These are phyloP conservation scores for Tursiops truncatus DNA, from an alignment of 2,113 vertebrate genomes.

Conservation along the genomic window DNA sequence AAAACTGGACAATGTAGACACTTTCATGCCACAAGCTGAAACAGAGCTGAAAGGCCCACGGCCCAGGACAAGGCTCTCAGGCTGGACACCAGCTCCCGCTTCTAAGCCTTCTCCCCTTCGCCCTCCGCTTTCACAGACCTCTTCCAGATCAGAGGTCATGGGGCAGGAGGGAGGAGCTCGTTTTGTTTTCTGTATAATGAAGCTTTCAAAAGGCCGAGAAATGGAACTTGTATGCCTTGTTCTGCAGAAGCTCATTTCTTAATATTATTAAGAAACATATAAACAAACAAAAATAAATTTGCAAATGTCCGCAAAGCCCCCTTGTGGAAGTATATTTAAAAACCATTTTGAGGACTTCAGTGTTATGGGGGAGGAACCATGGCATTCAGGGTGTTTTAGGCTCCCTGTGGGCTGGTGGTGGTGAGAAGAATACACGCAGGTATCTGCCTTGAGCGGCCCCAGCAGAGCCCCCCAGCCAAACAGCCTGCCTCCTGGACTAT, in stretches of 20 bases:
- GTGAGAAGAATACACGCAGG: fast-evolving
- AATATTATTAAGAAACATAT: constrained; percentile 55
- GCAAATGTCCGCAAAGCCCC: constrained; percentile 82
- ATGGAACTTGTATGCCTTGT: neutral
- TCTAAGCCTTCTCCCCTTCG: neutral
- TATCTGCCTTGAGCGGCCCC: neutral
- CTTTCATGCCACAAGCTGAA: neutral
- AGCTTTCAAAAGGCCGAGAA: constrained; percentile 36
- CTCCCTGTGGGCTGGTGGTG: fast-evolving
- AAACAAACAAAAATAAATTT: constrained; percentile 57
- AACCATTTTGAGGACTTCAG: neutral
- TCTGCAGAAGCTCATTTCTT: constrained; percentile 3
- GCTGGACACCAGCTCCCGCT: neutral
- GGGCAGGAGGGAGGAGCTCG: neutral
- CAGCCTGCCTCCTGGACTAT: neutral
- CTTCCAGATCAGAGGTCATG: neutral
- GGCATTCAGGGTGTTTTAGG: neutral
- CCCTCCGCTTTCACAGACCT: neutral
- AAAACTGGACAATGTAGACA: neutral
- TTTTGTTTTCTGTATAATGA: constrained; percentile 53
- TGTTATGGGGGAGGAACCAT: neutral
- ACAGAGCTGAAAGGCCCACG: neutral
- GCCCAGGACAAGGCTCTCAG: neutral
- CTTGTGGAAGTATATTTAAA: constrained; percentile 85
- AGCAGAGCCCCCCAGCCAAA: neutral